phyloP scores from a whole-genome alignment of 2,113 vertebrate species.

The Coreoperca whiteheadi region DNA sequence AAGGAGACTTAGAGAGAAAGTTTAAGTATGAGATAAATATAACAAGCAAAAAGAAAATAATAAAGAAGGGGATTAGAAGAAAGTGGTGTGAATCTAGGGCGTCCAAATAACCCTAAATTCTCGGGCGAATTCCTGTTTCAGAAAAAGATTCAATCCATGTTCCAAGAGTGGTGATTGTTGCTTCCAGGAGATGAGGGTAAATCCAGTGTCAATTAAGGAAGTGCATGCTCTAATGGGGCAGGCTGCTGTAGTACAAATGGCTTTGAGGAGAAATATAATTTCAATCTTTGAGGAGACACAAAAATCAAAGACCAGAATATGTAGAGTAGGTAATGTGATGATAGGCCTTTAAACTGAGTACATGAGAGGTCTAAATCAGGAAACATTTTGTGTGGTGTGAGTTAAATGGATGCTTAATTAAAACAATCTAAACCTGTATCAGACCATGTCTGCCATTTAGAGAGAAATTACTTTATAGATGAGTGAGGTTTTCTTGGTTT shows the following conservation, averaged over 20 bases:
- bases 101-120: neutral
- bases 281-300: neutral
- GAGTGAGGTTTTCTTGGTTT: neutral
- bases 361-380: neutral
- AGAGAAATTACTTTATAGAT: neutral
- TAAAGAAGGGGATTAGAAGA: neutral
- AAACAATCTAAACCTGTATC: neutral
- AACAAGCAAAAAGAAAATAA: neutral
- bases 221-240: conserved; percentile 30
- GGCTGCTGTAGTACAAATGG: neutral
- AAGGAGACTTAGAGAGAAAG: neutral
- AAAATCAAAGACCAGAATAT: neutral
- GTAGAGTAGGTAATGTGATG: neutral
- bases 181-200: conserved; percentile 17
- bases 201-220: conserved; percentile 35
- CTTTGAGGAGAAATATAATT: neutral
- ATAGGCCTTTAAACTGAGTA: neutral
- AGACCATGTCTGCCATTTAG: neutral
- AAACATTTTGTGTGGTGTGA: too few species aligned
- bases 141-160: neutral
- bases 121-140: too few species aligned
- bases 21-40: neutral
- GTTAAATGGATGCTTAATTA: neutral
- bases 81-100: neutral
- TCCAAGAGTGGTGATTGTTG: neutral